Conservation (phyloP, 2,888 invertebrate genomes). For the Hypena proboscidalis region DNA sequence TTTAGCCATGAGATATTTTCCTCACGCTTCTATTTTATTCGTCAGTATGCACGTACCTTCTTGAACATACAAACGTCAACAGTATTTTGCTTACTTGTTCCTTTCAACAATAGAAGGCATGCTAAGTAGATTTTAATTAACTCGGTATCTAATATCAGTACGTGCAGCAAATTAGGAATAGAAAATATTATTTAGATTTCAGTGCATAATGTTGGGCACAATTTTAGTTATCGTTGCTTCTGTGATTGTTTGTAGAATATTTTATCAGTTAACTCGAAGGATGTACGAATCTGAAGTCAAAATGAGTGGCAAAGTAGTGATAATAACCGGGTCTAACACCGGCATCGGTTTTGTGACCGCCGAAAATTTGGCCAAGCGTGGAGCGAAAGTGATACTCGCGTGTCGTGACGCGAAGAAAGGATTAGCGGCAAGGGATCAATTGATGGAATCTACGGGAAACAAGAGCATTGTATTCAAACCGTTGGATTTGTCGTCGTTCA, state of each 20-base stretch:
- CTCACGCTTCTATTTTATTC: too few species aligned
- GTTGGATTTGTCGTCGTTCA: constrained; percentile 89
- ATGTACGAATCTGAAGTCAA: constrained; percentile 26
- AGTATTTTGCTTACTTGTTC: too few species aligned
- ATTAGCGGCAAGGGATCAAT: constrained; percentile 79
- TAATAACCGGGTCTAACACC: constrained; percentile 63
- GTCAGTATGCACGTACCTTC: too few species aligned
- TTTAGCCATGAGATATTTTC: too few species aligned
- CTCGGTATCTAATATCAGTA: too few species aligned
- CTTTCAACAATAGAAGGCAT: too few species aligned
- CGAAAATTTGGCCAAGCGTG: constrained; percentile 69
- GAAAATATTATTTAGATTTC: too few species aligned
- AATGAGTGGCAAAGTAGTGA: constrained; percentile 58
- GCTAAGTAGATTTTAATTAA: too few species aligned
- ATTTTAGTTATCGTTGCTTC: not conserved
- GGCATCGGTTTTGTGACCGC: constrained; percentile 66
- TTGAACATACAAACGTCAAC: too few species aligned
- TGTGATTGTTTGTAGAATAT: constrained; percentile 31
- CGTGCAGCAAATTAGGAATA: too few species aligned
- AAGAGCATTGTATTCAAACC: constrained; percentile 87
- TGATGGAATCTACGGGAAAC: constrained; percentile 87
- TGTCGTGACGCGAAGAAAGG: constrained; percentile 71
- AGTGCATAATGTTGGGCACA: too few species aligned
- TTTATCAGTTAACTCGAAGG: constrained; percentile 38
- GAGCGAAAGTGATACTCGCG: constrained; percentile 82